These are phyloP conservation scores for Lapara coniferarum DNA, from an alignment of 2,888 invertebrate species.

Conservation along the genomic window DNA sequence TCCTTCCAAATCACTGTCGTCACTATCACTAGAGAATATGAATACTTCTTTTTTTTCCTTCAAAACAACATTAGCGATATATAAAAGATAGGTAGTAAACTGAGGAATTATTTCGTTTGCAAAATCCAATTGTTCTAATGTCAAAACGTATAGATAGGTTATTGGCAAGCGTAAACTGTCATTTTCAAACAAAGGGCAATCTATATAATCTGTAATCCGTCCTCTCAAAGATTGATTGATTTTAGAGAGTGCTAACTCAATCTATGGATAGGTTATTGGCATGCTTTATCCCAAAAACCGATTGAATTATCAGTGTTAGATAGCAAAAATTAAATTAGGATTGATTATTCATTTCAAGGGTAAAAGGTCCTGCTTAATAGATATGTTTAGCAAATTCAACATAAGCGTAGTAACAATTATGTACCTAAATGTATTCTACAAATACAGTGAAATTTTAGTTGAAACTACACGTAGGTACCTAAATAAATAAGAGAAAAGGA, in stretches of 20 bases:
- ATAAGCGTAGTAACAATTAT: too few relatives aligned
- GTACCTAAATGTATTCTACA: too few relatives aligned
- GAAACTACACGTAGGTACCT: background rate
- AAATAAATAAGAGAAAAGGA: background rate
- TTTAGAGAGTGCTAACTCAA: background rate
- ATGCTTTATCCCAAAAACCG: background rate
- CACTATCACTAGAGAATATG: constrained; percentile 26
- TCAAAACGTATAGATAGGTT: background rate
- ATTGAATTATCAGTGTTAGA: background rate
- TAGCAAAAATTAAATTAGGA: background rate
- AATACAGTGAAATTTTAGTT: too few relatives aligned
- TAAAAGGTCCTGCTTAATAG: too few relatives aligned
- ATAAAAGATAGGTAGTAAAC: background rate
- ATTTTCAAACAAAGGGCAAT: background rate
- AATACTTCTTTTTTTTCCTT: background rate
- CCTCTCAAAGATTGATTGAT: background rate
- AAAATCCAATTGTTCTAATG: background rate
- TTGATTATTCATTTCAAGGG: background rate
- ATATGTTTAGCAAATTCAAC: too few relatives aligned
- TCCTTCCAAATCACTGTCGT: constrained; percentile 31
- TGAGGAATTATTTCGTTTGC: background rate
- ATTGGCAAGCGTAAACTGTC: constrained; percentile 1
- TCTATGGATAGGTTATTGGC: background rate
- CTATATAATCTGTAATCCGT: background rate
- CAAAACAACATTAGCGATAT: background rate